These are phyloP conservation scores for Branchipolynoe longqiensis DNA, from an alignment of 2,888 invertebrate genomes.

Conservation along the genomic window DNA sequence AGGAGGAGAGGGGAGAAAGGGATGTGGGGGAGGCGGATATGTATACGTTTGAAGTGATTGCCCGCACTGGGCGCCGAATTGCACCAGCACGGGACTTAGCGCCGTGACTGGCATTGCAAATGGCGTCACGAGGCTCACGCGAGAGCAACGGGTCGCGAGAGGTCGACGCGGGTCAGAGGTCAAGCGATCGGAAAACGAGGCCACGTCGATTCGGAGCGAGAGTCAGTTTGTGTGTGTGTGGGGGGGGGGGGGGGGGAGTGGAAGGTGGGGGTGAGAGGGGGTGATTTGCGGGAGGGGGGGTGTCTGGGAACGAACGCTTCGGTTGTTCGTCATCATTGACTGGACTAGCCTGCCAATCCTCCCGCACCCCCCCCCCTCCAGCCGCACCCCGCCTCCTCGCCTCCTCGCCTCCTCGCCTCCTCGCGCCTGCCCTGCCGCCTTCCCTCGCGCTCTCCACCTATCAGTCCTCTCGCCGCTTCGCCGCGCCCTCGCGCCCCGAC, in stretches of 20 bases:
- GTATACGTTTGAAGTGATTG: conserved; percentile 51
- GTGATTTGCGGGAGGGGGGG: too few relatives aligned
- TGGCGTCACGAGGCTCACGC: conserved; percentile 21
- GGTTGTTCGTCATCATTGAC: conserved; percentile 1
- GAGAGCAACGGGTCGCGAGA: conserved; percentile 31
- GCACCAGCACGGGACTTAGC: conserved; percentile 39
- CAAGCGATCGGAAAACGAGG: conserved; percentile 41
- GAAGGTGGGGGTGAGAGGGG: too few relatives aligned
- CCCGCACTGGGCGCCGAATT: conserved; percentile 31
- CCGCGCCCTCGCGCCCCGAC: too few relatives aligned
- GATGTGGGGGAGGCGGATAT: conserved; percentile 3
- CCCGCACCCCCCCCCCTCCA: neutral
- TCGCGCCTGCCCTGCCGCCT: neutral
- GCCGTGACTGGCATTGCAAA: conserved; percentile 37
- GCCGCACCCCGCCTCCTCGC: too few relatives aligned
- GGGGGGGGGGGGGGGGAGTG: too few relatives aligned
- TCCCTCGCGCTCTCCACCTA: neutral
- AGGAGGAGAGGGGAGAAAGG: neutral
- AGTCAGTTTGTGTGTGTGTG: too few relatives aligned
- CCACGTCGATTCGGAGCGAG: conserved; percentile 32
- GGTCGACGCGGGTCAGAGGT: conserved; percentile 28
- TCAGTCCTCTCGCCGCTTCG: too few relatives aligned
- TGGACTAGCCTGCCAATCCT: neutral
- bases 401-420: neutral
- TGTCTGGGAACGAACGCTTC: conserved; percentile 3